Evolutionary conservation across 35 echinoderm and acorn worm genomes (phyloP).

Genomic region (Strongylocentrotus purpuratus): DNA sequence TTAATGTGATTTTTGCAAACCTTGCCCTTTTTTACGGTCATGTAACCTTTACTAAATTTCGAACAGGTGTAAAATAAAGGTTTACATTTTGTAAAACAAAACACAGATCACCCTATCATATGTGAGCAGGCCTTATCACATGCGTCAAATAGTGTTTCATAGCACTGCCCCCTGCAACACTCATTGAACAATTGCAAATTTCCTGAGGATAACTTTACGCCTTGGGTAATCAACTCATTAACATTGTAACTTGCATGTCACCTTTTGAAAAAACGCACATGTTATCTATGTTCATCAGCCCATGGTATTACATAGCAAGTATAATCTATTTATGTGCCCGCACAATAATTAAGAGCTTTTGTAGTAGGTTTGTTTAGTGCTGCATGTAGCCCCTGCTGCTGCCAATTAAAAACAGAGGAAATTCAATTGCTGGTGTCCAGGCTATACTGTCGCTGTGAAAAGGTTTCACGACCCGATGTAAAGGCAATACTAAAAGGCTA

Average conservation of each 20-base stretch:
- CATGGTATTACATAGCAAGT: background rate
- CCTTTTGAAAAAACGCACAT: background rate
- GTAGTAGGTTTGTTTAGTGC: background rate
- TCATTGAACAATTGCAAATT: background rate
- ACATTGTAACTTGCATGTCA: background rate
- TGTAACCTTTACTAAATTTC: no score
- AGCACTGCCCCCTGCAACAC: background rate
- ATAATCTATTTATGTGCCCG: background rate
- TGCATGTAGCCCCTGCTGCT: background rate
- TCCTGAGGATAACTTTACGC: background rate
- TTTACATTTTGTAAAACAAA: no score
- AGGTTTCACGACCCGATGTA: no score
- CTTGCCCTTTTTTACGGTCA: no score
- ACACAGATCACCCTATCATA: no score
- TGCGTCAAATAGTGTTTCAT: background rate
- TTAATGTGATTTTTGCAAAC: no score
- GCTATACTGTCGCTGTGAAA: background rate
- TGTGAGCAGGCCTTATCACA: no score
- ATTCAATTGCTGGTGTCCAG: background rate
- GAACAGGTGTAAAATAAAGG: no score
- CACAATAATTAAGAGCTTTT: background rate
- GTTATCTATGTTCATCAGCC: background rate
- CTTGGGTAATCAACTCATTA: background rate
- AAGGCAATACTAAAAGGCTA: no score
- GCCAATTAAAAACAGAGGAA: background rate